Evolutionary conservation across 1,140 invertebrate genomes (phyloP), one percentile per base, ranked within the genome.

Genomic region (Solen grandis): DNA sequence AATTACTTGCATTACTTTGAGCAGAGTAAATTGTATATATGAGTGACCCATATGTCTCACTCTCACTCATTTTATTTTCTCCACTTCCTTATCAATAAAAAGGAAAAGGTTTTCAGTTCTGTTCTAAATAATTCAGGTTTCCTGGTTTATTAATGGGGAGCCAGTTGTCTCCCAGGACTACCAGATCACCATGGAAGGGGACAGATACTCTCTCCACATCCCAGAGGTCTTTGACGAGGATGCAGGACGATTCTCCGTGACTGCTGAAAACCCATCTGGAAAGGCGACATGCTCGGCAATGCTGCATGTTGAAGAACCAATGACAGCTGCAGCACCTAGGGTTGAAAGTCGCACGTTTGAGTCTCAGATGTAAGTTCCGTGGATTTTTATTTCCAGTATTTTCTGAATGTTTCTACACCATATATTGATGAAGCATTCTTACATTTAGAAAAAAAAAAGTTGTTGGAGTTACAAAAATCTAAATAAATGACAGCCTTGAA

Each of bases 61-160:
- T n/a, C n/a, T n/a, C n/a, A n/a, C n/a, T n/a, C n/a, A n/a, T n/a
- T n/a, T n/a, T n/a, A n/a, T n/a, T n/a, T n/a, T n/a, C n/a, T n/a
- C n/a, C n/a, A n/a, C n/a, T n/a, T n/a, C n/a, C n/a, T n/a, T n/a
- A n/a, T n/a, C n/a, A n/a, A n/a, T n/a, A n/a, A n/a, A n/a, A n/a
- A n/a, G n/a, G n/a, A n/a, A n/a, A n/a, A n/a, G n/a, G n/a, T n/a
- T n/a, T n/a, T n/a, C n/a, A n/a, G n/a, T n/a, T n/a, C n/a, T n/a
- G n/a, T n/a, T n/a, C n/a, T n/a, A n/a, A n/a, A n/a, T n/a, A n/a
- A n/a, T n/a, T n/a, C 86, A 95, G 95, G 94, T 95, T 35, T 93
- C 94, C 69, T 96, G 96, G 96, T 92, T 94, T 27, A 95, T 95
- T 88, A 95, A 96, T 86, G 94, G 95, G 33, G 93, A 94, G 81